Percentiles rank a stretch among this genome's conserved stretches.
Evolutionary conservation across 2,113 vertebrate genomes (phyloP).

Genomic region (Microtus montanus): DNA sequence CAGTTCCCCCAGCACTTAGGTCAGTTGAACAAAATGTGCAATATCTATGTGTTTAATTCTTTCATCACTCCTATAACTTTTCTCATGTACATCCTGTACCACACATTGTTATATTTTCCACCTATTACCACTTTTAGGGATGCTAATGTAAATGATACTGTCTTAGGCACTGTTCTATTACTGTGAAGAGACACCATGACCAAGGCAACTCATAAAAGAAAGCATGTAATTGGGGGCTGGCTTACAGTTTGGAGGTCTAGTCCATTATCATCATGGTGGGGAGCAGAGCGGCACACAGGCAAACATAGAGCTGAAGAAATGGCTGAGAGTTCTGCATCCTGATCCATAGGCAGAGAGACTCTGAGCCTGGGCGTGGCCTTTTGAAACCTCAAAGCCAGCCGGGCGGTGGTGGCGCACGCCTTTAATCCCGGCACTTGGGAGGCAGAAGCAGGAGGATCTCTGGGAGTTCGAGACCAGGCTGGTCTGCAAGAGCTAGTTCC

Average conservation of each 20-base stretch:
- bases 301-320: background rate
- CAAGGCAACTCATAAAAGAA: background rate
- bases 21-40: background rate
- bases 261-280: background rate
- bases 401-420: too few relatives aligned
- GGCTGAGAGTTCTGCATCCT: background rate
- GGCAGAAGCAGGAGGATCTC: too few relatives aligned
- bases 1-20: background rate
- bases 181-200: background rate
- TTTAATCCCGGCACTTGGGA: too few relatives aligned
- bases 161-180: background rate
- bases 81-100: background rate
- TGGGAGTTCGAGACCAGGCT: too few relatives aligned
- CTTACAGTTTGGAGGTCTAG: background rate
- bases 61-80: background rate
- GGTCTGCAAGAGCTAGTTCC: too few relatives aligned
- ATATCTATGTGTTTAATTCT: background rate
- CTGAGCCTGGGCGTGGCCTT: background rate
- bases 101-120: background rate
- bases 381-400: background rate
- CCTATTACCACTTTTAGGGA: background rate
- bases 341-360: background rate
- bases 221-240: background rate
- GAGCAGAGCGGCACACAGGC: background rate
- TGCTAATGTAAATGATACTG: background rate